Percentiles rank a stretch among this genome's conserved stretches.
Evolutionary conservation across 2,888 invertebrate genomes (phyloP).

Genomic region (Ceramica pisi): DNA sequence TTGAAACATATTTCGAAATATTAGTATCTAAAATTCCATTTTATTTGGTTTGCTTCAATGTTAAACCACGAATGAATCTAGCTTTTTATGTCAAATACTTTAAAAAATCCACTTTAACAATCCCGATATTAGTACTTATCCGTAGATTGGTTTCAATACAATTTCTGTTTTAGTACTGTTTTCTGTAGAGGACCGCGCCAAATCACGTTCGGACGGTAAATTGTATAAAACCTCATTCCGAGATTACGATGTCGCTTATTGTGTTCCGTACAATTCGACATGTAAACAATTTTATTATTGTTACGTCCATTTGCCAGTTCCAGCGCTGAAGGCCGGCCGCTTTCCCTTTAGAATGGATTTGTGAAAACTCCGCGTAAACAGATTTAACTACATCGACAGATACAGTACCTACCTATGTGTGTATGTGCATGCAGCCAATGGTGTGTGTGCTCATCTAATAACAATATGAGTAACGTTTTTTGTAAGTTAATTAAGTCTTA

Average conservation of each 20-base stretch:
- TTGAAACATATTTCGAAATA: neutral
- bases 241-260: conserved; percentile 80
- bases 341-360: conserved; percentile 45
- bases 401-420: neutral
- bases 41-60: neutral
- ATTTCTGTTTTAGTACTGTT: conserved; percentile 76
- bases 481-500: conserved; percentile 37
- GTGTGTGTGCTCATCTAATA: conserved; percentile 29
- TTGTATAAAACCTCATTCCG: conserved; percentile 83
- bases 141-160: conserved; percentile 62
- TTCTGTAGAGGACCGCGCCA: conserved; percentile 74
- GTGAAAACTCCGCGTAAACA: conserved; percentile 23
- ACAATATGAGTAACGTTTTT: conserved; percentile 35
- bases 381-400: conserved; percentile 19
- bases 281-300: conserved; percentile 81
- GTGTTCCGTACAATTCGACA: conserved; percentile 76
- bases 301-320: conserved; percentile 64
- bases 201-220: conserved; percentile 84
- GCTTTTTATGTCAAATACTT: conserved; percentile 13
- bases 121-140: conserved; percentile 48
- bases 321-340: conserved; percentile 60
- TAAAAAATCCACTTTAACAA: conserved; percentile 32
- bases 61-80: neutral
- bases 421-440: neutral
- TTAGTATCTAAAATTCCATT: neutral